Evolutionary conservation across 2,888 invertebrate genomes (phyloP).

Genomic region (Phytoseiulus persimilis): DNA sequence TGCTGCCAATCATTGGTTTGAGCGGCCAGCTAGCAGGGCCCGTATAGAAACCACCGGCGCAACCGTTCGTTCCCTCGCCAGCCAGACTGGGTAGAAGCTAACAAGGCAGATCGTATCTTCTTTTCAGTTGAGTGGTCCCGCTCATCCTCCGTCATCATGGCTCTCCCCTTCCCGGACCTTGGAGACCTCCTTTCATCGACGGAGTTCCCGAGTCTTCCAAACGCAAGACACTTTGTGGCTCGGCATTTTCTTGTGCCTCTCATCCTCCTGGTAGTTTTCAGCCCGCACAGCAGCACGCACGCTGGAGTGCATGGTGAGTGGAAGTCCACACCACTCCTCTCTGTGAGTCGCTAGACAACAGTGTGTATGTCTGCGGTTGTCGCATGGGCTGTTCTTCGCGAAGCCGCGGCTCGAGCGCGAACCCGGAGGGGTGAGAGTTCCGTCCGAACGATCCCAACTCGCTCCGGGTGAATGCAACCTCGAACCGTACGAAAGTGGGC

Average conservation of each 20-base stretch:
- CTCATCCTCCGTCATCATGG: conserved; percentile 37
- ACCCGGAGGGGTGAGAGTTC: background rate
- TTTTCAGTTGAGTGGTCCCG: conserved; percentile 37
- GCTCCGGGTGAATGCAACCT: background rate
- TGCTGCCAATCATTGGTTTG: no score
- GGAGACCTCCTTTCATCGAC: conserved; percentile 5
- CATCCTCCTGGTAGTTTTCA: background rate
- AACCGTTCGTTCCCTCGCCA: background rate
- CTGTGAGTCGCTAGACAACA: no score
- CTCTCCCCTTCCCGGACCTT: background rate
- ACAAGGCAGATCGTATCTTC: background rate
- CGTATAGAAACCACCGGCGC: background rate
- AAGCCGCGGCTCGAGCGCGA: background rate
- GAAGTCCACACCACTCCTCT: background rate
- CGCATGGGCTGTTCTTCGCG: no score
- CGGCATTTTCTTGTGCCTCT: background rate
- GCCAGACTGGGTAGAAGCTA: background rate
- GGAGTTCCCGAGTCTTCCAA: background rate
- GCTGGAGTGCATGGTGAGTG: background rate
- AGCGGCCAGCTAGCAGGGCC: no score
- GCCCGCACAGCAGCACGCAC: conserved; percentile 5
- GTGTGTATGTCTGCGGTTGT: no score
- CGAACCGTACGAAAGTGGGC: background rate
- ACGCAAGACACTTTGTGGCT: background rate
- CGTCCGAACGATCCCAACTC: background rate